Base-by-base conservation (phyloP, 2,888 invertebrate genomes). In the Furcula furcula region DNA sequence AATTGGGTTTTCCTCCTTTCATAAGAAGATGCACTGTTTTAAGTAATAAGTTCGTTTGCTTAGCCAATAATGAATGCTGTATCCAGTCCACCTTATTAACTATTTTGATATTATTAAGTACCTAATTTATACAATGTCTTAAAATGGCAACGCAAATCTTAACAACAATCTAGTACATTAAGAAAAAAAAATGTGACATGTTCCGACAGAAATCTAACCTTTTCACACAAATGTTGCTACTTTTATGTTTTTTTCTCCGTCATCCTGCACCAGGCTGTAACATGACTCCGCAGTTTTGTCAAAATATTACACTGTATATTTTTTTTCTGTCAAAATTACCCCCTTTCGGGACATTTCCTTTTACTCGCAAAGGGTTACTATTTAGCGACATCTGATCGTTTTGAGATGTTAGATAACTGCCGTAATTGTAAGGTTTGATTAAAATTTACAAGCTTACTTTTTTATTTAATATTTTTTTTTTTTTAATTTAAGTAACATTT, bases 261-360 rank as follows among this genome's bases (percentile, higher is more conserved):
- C 54, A 36, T 14, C 18, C 54, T 29, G 45, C 67, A 64, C 56
- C 73, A 46, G 63, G 62, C 61, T 40, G 83, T 78, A 82, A 82
- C 77, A 55, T 81, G 83, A 82, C 68, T 67, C 79, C 62, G 73
- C 71, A 70, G 68, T 84, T 86, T 87, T 85, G 86, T 86, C 87
- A 87, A 80, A 87, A 87, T 86, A 88, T 87, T 86, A 78, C 72
- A 69, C 70, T 65, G 72, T 62, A 63, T 60, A 64, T 58, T 67
- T 76, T 81, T 80, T 76, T 80, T 78, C 62, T 37, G 31, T 35
- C 39, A 61, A 73, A 74, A 68, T 67, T 66, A 77, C 75, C 78
- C 79, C 70, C 76, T 79, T 70, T 51, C 51, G 46, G 36, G 47
- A 36, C 40, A 40, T 40, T 50, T 42, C 52, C 35, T 52, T 58